Conservation (phyloP, 2,888 invertebrate genomes). For the Bombylius discolor region DNA sequence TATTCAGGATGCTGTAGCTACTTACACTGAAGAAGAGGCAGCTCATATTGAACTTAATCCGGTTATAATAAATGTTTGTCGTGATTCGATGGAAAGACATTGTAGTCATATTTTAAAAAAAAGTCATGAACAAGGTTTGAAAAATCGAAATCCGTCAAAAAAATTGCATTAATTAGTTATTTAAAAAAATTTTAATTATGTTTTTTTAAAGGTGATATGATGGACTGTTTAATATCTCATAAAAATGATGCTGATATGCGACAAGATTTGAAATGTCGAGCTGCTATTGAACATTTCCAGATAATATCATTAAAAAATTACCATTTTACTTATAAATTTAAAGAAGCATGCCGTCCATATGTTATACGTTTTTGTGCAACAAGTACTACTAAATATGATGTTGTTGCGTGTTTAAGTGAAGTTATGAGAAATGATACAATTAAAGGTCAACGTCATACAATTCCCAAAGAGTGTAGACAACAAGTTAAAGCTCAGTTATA, state of each 20-base stretch:
- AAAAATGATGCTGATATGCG: constrained; percentile 78
- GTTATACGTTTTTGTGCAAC: constrained; percentile 56
- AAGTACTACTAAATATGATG: constrained; percentile 64
- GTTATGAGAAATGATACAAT: constrained; percentile 83
- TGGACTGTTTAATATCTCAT: constrained; percentile 86
- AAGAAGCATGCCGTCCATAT: constrained; percentile 79
- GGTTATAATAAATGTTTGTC: constrained; percentile 69
- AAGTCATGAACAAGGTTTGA: constrained; percentile 53
- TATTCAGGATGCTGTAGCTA: constrained; percentile 46
- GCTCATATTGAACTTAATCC: constrained; percentile 84
- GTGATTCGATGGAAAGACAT: constrained; percentile 60
- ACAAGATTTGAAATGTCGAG: constrained; percentile 68
- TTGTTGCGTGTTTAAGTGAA: constrained; percentile 53
- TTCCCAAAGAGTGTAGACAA: constrained; percentile 79
- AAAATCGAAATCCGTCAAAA: too few relatives aligned
- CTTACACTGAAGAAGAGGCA: constrained; percentile 82
- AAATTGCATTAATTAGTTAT: too few relatives aligned
- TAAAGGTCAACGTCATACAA: constrained; percentile 56
- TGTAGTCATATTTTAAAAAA: constrained; percentile 56
- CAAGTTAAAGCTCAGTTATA: constrained; percentile 84
- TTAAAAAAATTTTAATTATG: background rate
- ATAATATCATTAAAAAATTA: constrained; percentile 86
- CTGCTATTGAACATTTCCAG: constrained; percentile 95
- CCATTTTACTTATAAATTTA: constrained; percentile 87
- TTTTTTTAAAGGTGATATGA: constrained; percentile 50